phyloP scores from a whole-genome alignment of 1,140 invertebrate genomes.

The Hermatobates lingyangjiaoensis region DNA sequence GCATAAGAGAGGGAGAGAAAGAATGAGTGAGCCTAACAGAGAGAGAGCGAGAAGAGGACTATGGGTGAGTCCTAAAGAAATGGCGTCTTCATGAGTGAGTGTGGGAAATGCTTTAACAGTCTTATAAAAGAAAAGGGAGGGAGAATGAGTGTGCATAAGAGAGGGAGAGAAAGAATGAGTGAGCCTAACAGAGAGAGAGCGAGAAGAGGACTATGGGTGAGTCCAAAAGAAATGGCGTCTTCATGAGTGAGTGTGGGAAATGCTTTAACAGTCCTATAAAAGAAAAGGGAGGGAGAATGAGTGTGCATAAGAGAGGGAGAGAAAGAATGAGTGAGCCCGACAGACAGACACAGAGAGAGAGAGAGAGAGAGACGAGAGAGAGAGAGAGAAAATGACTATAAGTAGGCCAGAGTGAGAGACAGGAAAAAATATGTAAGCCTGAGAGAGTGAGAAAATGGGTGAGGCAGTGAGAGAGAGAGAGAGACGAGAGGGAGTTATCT shows the following conservation, averaged over 20 bases:
- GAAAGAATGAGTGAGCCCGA: conserved; percentile 5
- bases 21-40: conserved; percentile 4
- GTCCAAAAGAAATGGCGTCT: neutral
- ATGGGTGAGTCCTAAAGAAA: too few relatives aligned
- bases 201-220: neutral
- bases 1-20: conserved; percentile 2
- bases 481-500: conserved; percentile 1
- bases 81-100: too few relatives aligned
- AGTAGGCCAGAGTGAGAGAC: neutral
- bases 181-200: conserved; percentile 1
- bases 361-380: neutral
- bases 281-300: conserved; percentile 1
- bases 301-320: neutral
- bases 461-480: conserved; percentile 8
- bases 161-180: conserved; percentile 2
- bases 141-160: too few relatives aligned
- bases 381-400: neutral
- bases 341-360: conserved; percentile 1
- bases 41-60: too few relatives aligned
- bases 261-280: too few relatives aligned
- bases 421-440: neutral
- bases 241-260: too few relatives aligned
- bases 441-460: conserved; percentile 5
- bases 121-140: too few relatives aligned
- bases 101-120: too few relatives aligned